Percentiles rank a stretch among this genome's conserved stretches.
Conservation (phyloP, 2,888 invertebrate genomes). For the Athripsodes cinereus region DNA sequence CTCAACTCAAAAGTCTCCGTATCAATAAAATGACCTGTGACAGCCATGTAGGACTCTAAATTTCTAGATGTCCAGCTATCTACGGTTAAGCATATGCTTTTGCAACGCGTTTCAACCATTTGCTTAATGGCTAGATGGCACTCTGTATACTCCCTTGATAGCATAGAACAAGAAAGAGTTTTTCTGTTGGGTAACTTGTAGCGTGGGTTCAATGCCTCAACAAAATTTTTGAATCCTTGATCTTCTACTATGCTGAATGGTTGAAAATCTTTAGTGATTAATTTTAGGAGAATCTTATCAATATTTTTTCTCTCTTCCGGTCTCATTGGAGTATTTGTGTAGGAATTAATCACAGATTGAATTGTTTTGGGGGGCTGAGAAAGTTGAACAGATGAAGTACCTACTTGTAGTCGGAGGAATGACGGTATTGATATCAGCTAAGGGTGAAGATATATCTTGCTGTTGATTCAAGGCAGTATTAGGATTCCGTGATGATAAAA, state of each 20-base stretch:
- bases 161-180: neutral
- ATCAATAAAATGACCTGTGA: neutral
- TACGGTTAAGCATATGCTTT: neutral
- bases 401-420: too few species aligned
- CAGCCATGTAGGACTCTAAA: constrained; percentile 1
- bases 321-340: neutral
- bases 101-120: neutral
- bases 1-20: neutral
- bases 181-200: neutral
- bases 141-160: neutral
- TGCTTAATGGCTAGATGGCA: neutral
- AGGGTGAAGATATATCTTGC: too few species aligned
- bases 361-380: neutral
- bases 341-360: neutral
- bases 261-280: constrained; percentile 1
- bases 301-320: neutral
- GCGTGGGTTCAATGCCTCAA: neutral
- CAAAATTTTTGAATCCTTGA: neutral
- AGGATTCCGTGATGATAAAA: neutral
- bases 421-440: too few species aligned
- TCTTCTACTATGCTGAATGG: constrained; percentile 4
- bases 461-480: too few species aligned
- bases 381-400: neutral
- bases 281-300: neutral
- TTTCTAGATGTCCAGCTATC: neutral